These are phyloP conservation scores for Anadara kagoshimensis DNA, from an alignment of 1,140 invertebrate species.

Conservation along the genomic window DNA sequence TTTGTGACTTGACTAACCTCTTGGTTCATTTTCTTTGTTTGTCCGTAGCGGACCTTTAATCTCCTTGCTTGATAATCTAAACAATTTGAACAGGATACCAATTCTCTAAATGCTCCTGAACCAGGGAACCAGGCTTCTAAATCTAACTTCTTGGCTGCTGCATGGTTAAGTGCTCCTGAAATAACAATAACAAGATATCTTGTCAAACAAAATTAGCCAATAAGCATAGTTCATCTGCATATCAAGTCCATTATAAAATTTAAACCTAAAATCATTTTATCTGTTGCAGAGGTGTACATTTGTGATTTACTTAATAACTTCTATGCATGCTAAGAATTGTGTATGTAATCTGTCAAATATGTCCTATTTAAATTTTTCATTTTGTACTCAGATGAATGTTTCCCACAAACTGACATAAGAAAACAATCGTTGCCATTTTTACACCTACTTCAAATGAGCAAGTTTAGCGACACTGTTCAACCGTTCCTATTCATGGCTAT, in stretches of 20 bases:
- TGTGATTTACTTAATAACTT: too few relatives aligned
- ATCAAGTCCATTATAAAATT: background rate
- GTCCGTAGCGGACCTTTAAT: conserved; percentile 86
- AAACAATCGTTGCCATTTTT: too few relatives aligned
- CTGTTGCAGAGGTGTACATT: background rate
- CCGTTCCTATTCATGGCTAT: too few relatives aligned
- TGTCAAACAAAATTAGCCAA: too few relatives aligned
- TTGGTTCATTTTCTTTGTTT: conserved; percentile 99
- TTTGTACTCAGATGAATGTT: too few relatives aligned
- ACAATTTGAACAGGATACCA: conserved; percentile 99
- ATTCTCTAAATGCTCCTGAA: conserved; percentile 92
- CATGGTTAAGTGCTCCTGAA: conserved; percentile 95
- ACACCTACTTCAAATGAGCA: too few relatives aligned
- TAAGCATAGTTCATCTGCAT: background rate
- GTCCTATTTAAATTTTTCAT: too few relatives aligned
- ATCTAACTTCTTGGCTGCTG: conserved; percentile 98
- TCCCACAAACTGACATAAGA: too few relatives aligned
- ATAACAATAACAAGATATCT: conserved; percentile 12
- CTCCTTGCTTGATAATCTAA: conserved; percentile 95
- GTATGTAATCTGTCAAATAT: too few relatives aligned
- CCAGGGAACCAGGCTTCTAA: conserved; percentile 99
- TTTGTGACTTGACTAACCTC: conserved; percentile 76
- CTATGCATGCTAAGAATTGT: too few relatives aligned
- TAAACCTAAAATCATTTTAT: background rate
- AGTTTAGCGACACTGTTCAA: too few relatives aligned